Evolutionary conservation across 2,113 vertebrate species (phyloP), one percentile per base, ranked within the genome.

Genomic region (Rynchops niger): DNA sequence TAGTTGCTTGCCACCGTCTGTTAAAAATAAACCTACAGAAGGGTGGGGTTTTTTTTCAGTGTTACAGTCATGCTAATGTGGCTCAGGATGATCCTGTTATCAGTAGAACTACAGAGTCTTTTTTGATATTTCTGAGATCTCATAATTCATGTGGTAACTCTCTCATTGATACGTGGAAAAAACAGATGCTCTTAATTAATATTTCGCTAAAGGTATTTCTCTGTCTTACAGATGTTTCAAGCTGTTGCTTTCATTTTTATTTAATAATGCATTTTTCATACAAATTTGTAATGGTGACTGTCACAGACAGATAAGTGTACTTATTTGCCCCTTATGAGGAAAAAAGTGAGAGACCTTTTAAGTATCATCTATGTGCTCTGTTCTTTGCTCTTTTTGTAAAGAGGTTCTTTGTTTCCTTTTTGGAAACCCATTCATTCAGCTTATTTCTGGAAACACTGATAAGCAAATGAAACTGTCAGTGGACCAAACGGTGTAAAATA

Each of bases 81-180:
- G 29, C 45, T 81, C 5, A 43, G 30, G 22, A 14, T 83, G 61
- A 56, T 61, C 34, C 5, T 43, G 3, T 58, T 74, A 12, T 21
- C 74, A 49, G 3, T 82, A 4, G 63, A n/a, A 86, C 13, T 72
- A 6, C 0, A 0, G 1, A 6, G 26, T 22, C 1, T 0, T 17
- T 40, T 49, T 86, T 47, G 11, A 0, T 72, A 23, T 47, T 91
- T 88, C 74, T 73, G 53, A 67, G 5, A 12, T 12, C 22, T 38
- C 2, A 20, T n/a, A 76, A 49, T 55, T 90, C 12, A 8, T 50
- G 23, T 79, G 20, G 8, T 62, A 66, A 8, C 36, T 82, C 2
- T 82, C 9, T 62, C 36, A 53, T 26, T 76, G 19, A 19, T 67
- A 27, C 0, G 10, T 55, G 15, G 20, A 23, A 45, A 62, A 90